Percentiles rank a stretch among this genome's conserved stretches.
These are phyloP conservation scores for Entelurus aequoreus DNA, from an alignment of 2,113 vertebrate genomes.

Conservation along the genomic window DNA sequence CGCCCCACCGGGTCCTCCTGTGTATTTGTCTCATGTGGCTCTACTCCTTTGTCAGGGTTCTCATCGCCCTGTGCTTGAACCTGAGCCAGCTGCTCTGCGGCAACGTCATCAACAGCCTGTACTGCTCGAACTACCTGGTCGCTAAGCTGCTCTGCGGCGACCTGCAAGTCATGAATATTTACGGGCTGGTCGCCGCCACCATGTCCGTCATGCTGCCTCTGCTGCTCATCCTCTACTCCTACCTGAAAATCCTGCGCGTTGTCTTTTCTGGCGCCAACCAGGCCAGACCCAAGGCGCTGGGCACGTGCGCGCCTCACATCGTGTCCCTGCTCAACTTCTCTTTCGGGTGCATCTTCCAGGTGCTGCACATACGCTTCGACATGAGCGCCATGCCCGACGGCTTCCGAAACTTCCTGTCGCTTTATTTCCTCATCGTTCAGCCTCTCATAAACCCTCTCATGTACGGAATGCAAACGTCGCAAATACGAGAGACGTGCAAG, in stretches of 20 bases:
- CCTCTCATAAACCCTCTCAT: constrained; percentile 26
- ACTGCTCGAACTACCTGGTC: background rate
- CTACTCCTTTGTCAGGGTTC: background rate
- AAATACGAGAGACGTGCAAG: constrained; percentile 4
- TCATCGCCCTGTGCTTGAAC: background rate
- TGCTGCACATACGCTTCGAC: constrained; percentile 21
- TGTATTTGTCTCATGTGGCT: background rate
- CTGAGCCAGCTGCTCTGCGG: background rate
- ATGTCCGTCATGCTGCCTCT: background rate
- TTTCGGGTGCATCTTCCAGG: background rate
- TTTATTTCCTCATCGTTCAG: constrained; percentile 18
- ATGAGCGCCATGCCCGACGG: constrained; percentile 3
- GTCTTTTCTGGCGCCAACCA: constrained; percentile 22
- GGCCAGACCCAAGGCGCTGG: constrained; percentile 22
- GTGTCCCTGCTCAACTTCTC: constrained; percentile 26
- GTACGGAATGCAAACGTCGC: constrained; percentile 18
- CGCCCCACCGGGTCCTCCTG: background rate
- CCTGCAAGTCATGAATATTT: background rate
- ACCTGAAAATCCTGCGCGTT: constrained; percentile 18
- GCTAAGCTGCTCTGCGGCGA: background rate
- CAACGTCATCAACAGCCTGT: background rate
- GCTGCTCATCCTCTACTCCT: constrained; percentile 7
- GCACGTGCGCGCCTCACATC: constrained; percentile 36
- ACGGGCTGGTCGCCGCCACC: background rate
- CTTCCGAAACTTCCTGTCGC: constrained; percentile 1